Percentiles rank a stretch among this genome's conserved stretches.
phyloP scores from a whole-genome alignment of 2,888 invertebrate species.

The Calliopum simillimum region DNA sequence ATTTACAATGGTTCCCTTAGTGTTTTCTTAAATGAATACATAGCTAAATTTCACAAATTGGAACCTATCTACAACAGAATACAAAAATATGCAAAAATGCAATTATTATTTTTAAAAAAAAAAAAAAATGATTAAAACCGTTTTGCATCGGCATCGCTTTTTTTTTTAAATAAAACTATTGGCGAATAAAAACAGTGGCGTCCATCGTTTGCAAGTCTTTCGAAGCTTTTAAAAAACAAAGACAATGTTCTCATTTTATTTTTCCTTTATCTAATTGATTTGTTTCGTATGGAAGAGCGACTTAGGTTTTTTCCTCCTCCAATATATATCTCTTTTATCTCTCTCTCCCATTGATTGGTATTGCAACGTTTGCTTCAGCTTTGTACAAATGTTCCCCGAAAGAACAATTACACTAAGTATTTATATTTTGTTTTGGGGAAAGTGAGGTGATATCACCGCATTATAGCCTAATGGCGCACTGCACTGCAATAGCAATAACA shows the following conservation, averaged over 20 bases:
- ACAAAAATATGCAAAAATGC: too few species aligned
- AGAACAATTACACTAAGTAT: neutral
- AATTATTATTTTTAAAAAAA: neutral
- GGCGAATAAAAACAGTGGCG: too few species aligned
- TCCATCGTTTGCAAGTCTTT: too few species aligned
- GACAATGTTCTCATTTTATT: neutral
- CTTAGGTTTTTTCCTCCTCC: constrained; percentile 6
- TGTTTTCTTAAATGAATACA: constrained; percentile 37
- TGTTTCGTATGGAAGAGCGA: neutral
- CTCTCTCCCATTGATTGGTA: constrained; percentile 36
- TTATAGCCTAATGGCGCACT: neutral
- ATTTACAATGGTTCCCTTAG: neutral
- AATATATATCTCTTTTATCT: constrained; percentile 38
- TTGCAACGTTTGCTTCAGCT: neutral
- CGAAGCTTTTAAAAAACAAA: neutral
- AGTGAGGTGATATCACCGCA: too few species aligned
- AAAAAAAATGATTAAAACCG: neutral
- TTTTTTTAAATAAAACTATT: neutral
- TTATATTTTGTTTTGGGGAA: neutral
- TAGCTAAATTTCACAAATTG: neutral
- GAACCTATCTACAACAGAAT: too few species aligned
- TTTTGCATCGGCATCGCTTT: neutral
- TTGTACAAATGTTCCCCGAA: neutral
- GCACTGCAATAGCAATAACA: neutral
- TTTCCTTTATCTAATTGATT: too few species aligned